Percentiles rank a stretch among this genome's conserved stretches.
These are phyloP conservation scores for Cecidostiba fungosa DNA, from an alignment of 2,888 invertebrate genomes.

Conservation along the genomic window DNA sequence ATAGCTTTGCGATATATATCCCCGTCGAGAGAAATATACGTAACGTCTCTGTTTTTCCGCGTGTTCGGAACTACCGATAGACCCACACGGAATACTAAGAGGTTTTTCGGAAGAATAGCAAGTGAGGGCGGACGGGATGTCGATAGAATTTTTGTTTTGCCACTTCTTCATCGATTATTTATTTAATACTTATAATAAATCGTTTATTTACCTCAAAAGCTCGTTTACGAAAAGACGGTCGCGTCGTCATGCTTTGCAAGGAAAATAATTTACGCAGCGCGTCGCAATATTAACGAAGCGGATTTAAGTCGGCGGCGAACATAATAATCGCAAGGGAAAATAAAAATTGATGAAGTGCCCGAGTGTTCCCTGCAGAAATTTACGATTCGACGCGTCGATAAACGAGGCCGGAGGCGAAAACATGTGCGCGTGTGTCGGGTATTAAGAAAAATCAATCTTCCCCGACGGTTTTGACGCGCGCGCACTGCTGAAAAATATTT, in stretches of 20 bases:
- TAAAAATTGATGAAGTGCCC: not conserved
- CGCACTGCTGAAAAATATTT: not conserved
- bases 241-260: too few species aligned
- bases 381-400: constrained; percentile 4
- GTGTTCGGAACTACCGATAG: not conserved
- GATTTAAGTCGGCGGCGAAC: not conserved
- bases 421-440: not conserved
- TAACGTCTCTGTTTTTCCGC: not conserved
- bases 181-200: too few species aligned
- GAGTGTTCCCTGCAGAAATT: constrained; percentile 3
- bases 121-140: not conserved
- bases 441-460: not conserved
- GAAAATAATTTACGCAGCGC: too few species aligned
- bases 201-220: too few species aligned
- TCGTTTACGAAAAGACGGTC: too few species aligned
- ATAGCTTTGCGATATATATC: not conserved
- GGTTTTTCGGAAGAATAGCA: not conserved
- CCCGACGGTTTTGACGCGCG: not conserved
- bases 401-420: not conserved
- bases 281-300: not conserved
- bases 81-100: constrained; percentile 8
- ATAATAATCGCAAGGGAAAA: not conserved
- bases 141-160: too few species aligned
- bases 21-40: not conserved
- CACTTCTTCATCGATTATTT: too few species aligned